Evolutionary conservation across 1,140 invertebrate genomes (phyloP).

Genomic region (Araneus ventricosus): DNA sequence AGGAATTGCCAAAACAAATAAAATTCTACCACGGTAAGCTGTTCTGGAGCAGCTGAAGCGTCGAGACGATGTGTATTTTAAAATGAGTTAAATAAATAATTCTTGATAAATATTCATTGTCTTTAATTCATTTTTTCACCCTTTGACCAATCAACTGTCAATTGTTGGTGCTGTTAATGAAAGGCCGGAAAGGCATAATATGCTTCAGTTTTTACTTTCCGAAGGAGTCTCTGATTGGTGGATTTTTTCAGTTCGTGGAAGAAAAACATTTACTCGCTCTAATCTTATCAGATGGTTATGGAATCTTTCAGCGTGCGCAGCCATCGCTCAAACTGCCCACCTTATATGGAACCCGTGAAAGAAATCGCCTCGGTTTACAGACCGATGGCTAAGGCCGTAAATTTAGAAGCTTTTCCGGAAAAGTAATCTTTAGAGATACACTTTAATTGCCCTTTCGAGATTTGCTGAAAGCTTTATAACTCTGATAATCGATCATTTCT

Average conservation of each 20-base stretch:
- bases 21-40: not conserved
- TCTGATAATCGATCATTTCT: too few relatives aligned
- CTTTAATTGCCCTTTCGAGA: not conserved
- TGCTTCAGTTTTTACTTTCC: not conserved
- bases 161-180: slow-evolving; percentile 22
- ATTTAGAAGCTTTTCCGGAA: not conserved
- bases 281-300: slow-evolving; percentile 58
- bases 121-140: slow-evolving; percentile 14
- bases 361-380: too few relatives aligned
- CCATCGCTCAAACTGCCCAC: not conserved
- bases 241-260: slow-evolving; percentile 29
- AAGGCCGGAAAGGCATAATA: not conserved
- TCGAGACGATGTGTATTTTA: not conserved
- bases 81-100: slow-evolving; percentile 10
- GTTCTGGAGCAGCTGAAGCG: not conserved
- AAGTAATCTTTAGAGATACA: not conserved
- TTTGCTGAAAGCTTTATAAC: not conserved
- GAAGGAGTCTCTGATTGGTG: slow-evolving; percentile 22
- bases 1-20: not conserved
- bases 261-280: slow-evolving; percentile 10
- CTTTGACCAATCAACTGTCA: slow-evolving; percentile 20
- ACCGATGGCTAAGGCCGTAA: not conserved
- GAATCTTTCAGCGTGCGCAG: slow-evolving; percentile 2
- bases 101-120: slow-evolving; percentile 19
- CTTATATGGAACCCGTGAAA: not conserved